These are phyloP conservation scores for Rhagologus leucostigma DNA, from an alignment of 2,113 vertebrate genomes.

Conservation along the genomic window DNA sequence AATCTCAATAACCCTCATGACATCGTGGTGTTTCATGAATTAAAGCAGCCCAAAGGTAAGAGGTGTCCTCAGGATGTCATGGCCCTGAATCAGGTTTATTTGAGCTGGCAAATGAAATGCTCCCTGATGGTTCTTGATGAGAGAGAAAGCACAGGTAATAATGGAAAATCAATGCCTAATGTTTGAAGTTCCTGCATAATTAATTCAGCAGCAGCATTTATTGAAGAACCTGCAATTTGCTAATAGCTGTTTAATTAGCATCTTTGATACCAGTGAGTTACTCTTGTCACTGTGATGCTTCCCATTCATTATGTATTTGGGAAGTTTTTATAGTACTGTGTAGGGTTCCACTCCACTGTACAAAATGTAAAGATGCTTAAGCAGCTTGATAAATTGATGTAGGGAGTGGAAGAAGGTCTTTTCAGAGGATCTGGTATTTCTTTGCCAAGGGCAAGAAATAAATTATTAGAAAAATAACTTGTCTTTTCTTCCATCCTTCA, in stretches of 20 bases:
- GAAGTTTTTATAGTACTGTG: background rate
- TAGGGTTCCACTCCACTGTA: background rate
- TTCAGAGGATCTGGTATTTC: background rate
- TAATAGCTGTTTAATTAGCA: slow-evolving; percentile 35
- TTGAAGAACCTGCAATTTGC: slow-evolving; percentile 7
- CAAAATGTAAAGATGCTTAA: background rate
- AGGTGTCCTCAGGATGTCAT: background rate
- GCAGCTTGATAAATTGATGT: background rate
- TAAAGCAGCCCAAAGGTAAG: slow-evolving; percentile 92
- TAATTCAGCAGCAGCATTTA: slow-evolving; percentile 19
- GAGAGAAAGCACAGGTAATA: background rate
- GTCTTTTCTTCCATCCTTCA: background rate
- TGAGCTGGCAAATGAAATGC: background rate
- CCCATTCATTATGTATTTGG: background rate
- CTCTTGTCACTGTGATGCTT: background rate
- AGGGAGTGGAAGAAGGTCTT: background rate
- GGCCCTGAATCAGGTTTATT: background rate
- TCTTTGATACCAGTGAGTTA: slow-evolving; percentile 9
- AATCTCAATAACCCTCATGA: slow-evolving; percentile 95
- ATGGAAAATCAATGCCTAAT: slow-evolving; percentile 28
- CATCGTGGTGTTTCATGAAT: slow-evolving; percentile 92
- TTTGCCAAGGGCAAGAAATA: background rate
- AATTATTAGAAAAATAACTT: background rate
- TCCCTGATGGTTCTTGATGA: background rate
- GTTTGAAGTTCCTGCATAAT: slow-evolving; percentile 28